Evolutionary conservation across 2,113 vertebrate genomes (phyloP).

Genomic region (Eretmochelys imbricata): DNA sequence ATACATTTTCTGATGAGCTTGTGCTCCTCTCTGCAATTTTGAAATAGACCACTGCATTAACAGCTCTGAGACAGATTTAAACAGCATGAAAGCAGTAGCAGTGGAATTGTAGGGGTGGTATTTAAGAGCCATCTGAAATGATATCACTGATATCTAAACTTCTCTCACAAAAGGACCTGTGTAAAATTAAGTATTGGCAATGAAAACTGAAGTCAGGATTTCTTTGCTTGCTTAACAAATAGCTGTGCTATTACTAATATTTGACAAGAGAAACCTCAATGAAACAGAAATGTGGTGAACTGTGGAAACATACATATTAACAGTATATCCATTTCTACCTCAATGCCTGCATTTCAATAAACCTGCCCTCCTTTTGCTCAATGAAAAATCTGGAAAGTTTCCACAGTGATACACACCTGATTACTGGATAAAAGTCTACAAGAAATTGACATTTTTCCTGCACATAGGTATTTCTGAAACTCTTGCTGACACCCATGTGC

Average conservation of each 20-base stretch:
- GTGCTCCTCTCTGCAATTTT: constrained; percentile 22
- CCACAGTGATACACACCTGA: background rate
- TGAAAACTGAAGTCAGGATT: constrained; percentile 41
- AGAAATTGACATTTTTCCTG: background rate
- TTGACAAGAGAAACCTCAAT: background rate
- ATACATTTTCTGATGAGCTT: constrained; percentile 44
- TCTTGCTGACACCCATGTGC: background rate
- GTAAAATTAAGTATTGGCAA: constrained; percentile 41
- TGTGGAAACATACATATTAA: background rate
- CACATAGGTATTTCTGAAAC: background rate
- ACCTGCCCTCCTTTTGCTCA: background rate
- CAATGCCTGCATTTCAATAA: background rate
- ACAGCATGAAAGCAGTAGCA: constrained; percentile 10
- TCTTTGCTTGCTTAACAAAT: constrained; percentile 37
- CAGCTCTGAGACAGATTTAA: constrained; percentile 33
- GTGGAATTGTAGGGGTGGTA: background rate
- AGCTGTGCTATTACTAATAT: background rate
- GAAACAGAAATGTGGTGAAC: background rate
- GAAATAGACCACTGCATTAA: constrained; percentile 35
- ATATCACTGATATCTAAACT: constrained; percentile 1
- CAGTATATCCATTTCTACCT: background rate
- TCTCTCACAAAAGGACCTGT: background rate
- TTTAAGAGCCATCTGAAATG: background rate
- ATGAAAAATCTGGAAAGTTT: background rate
- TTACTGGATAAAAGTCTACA: background rate